These are phyloP conservation scores for Colinus virginianus DNA, from an alignment of 2,113 vertebrate genomes.

Conservation along the genomic window DNA sequence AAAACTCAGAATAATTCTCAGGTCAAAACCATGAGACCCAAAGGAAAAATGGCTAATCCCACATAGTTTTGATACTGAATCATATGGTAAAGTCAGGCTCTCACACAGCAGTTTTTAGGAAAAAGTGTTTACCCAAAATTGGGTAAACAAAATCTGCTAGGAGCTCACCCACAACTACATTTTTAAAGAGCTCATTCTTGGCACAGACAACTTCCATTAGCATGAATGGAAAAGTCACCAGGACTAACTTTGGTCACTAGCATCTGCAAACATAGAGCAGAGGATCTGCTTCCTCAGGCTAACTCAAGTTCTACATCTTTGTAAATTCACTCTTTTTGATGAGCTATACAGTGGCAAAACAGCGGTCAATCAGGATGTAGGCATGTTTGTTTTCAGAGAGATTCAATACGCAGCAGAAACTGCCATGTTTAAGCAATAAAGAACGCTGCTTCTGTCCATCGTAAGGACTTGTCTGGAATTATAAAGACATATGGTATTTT, in stretches of 20 bases:
- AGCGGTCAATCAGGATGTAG: background rate
- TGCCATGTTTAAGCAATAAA: conserved; percentile 18
- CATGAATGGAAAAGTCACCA: conserved; percentile 48
- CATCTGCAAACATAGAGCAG: background rate
- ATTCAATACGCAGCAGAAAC: background rate
- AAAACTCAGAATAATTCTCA: background rate
- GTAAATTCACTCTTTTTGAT: background rate
- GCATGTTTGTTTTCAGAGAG: background rate
- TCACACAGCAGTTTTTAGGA: background rate
- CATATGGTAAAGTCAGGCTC: background rate
- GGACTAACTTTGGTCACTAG: conserved; percentile 22
- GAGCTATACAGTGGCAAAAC: background rate
- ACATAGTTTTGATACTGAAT: conserved; percentile 34
- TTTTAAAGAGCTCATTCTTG: conserved; percentile 13
- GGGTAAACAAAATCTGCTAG: conserved; percentile 40
- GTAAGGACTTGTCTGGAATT: conserved; percentile 48
- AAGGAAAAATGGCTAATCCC: conserved; percentile 35
- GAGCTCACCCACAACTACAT: conserved; percentile 9
- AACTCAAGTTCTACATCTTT: background rate
- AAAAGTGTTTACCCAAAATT: background rate
- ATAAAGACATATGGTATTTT: conserved; percentile 69
- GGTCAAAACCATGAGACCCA: background rate
- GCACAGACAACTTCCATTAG: background rate
- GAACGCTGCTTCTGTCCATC: conserved; percentile 44
- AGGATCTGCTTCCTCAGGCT: background rate